These are phyloP conservation scores for Helleia helle DNA, from an alignment of 2,888 invertebrate species.

Conservation along the genomic window DNA sequence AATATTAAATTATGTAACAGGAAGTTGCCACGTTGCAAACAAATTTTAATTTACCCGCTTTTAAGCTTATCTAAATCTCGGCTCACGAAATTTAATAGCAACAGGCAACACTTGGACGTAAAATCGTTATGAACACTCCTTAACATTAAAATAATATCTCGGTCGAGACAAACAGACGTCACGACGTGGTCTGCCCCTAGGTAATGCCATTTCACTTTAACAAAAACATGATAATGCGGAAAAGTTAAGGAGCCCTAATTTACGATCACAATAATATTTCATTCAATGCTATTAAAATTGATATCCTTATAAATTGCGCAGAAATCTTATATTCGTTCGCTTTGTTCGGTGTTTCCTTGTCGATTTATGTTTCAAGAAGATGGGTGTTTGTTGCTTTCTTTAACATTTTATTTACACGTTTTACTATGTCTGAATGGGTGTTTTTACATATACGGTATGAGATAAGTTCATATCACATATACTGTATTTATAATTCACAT, in stretches of 20 bases:
- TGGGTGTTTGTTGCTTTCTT: background rate
- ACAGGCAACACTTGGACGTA: conserved; percentile 24
- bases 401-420: background rate
- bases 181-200: conserved; percentile 28
- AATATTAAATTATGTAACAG: conserved; percentile 13
- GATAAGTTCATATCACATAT: background rate
- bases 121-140: conserved; percentile 35
- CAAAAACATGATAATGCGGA: conserved; percentile 11
- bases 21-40: conserved; percentile 11
- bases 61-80: conserved; percentile 46
- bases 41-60: conserved; percentile 26
- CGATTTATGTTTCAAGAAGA: background rate
- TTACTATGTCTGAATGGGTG: no score
- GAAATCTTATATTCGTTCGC: background rate
- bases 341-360: background rate
- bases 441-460: background rate
- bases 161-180: conserved; percentile 35
- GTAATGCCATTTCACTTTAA: conserved; percentile 11
- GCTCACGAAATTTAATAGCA: conserved; percentile 41
- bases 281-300: conserved; percentile 5
- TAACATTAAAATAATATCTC: conserved; percentile 38
- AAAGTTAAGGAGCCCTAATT: conserved; percentile 5
- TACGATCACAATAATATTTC: background rate
- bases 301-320: conserved; percentile 1
- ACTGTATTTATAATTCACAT: no score